Conservation (phyloP, 2,888 invertebrate genomes). For the Scaptomyza caliginosa region DNA sequence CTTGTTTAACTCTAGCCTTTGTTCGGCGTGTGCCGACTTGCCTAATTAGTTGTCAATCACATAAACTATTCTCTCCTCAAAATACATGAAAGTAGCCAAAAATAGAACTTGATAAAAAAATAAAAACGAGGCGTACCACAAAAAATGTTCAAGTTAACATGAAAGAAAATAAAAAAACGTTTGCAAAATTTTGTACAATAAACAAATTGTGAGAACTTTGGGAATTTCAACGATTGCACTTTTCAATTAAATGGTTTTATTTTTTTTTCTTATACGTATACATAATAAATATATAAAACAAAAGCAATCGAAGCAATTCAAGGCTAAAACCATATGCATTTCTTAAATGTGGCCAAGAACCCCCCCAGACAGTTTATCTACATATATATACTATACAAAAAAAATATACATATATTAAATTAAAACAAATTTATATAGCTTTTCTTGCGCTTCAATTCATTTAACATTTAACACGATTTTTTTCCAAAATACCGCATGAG, state of each 20-base stretch:
- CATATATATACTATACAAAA: slow-evolving; percentile 8
- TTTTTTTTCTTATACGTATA: slow-evolving; percentile 14
- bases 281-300: slow-evolving; percentile 15
- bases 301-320: slow-evolving; percentile 43
- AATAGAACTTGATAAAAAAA: slow-evolving; percentile 20
- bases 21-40: slow-evolving; percentile 1
- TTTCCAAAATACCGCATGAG: slow-evolving; percentile 14
- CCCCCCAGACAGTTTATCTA: slow-evolving; percentile 23
- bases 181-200: slow-evolving; percentile 16
- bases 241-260: slow-evolving; percentile 34
- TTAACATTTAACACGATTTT: slow-evolving; percentile 37
- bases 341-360: slow-evolving; percentile 59
- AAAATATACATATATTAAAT: slow-evolving; percentile 15
- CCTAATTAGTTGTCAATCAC: slow-evolving; percentile 24
- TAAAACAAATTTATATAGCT: slow-evolving; percentile 14
- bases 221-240: slow-evolving; percentile 35
- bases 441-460: slow-evolving; percentile 38
- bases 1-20: neutral
- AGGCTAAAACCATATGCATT: slow-evolving; percentile 66
- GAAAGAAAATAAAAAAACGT: slow-evolving; percentile 2
- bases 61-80: neutral
- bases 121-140: neutral
- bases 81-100: slow-evolving; percentile 6
- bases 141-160: neutral
- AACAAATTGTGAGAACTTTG: slow-evolving; percentile 5